phyloP scores from a whole-genome alignment of 2,888 invertebrate species.

The Amblyjoppa proteus region DNA sequence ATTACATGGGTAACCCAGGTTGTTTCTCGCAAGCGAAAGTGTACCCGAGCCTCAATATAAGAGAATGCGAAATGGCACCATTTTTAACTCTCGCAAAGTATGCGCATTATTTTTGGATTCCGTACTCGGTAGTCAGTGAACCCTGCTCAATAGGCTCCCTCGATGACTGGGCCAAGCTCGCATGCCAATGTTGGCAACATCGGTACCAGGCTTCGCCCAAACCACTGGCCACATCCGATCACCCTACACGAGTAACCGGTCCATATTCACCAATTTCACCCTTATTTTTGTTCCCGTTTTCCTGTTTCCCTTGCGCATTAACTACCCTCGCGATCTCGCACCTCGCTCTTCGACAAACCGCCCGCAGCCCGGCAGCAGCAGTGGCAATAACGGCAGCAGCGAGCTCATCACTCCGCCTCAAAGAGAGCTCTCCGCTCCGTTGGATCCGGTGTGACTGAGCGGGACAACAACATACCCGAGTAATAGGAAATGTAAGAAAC shows the following conservation, averaged over 20 bases:
- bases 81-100: no score
- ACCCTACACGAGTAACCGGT: not conserved
- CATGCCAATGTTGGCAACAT: no score
- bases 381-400: constrained; percentile 21
- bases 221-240: no score
- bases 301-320: not conserved
- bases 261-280: not conserved
- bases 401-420: constrained; percentile 9
- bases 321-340: not conserved
- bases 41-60: no score
- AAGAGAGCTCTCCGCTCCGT: not conserved
- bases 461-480: constrained; percentile 11
- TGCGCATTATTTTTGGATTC: no score
- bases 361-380: not conserved
- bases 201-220: no score
- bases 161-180: no score
- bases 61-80: no score
- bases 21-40: no score
- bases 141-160: no score
- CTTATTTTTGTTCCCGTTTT: not conserved
- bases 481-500: constrained; percentile 80
- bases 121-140: no score
- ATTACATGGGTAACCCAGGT: no score
- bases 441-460: constrained; percentile 12
- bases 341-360: not conserved